These are phyloP conservation scores for Nomada ferruginata DNA, from an alignment of 2,888 invertebrate genomes.

Conservation along the genomic window DNA sequence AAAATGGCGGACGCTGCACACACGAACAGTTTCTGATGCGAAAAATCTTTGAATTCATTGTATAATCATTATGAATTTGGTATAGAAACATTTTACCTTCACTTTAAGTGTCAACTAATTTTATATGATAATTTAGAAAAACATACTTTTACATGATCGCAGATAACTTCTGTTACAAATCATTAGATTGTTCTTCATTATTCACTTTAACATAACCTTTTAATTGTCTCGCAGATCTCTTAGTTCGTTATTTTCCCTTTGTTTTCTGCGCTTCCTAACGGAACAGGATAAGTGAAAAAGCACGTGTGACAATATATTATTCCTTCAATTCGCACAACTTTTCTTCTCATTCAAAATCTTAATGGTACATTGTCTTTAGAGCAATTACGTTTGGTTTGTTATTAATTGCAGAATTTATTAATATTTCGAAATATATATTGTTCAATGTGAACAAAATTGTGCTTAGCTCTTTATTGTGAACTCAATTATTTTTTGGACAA, in stretches of 20 bases:
- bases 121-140: constrained; percentile 36
- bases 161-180: constrained; percentile 13
- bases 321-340: not conserved
- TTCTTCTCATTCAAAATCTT: not conserved
- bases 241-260: constrained; percentile 20
- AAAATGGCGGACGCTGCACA: constrained; percentile 78
- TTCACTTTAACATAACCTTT: constrained; percentile 65
- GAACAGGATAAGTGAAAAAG: not conserved
- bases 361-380: constrained; percentile 14
- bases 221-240: not conserved
- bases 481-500: not conserved
- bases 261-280: not conserved
- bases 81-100: constrained; percentile 46
- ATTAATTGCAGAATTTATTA: not conserved
- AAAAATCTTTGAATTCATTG: constrained; percentile 71
- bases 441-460: not conserved
- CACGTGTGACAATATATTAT: not conserved
- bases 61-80: constrained; percentile 57
- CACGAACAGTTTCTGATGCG: constrained; percentile 68
- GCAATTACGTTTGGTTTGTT: constrained; percentile 20
- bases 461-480: not conserved
- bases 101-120: constrained; percentile 46
- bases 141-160: constrained; percentile 19
- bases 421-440: constrained; percentile 6
- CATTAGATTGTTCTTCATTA: constrained; percentile 50